These are phyloP conservation scores for Tangara arthus DNA, from an alignment of 2,797 vertebrate genomes.

Conservation along the genomic window DNA sequence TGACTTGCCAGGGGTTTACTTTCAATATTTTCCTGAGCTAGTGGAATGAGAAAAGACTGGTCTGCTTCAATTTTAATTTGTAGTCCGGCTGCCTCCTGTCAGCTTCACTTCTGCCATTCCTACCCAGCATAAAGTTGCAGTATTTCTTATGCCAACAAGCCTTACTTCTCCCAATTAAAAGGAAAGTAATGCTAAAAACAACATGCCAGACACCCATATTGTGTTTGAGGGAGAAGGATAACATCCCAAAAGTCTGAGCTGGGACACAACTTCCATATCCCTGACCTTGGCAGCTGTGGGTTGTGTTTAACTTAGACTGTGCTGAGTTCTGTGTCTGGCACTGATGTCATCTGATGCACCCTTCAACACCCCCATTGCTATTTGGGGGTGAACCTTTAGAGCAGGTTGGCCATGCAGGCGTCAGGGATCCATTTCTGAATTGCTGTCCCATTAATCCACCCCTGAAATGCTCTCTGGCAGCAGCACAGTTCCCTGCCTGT, in stretches of 20 bases:
- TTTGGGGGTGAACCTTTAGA: not conserved
- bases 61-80: constrained; percentile 61
- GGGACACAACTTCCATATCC: not conserved
- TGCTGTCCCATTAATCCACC: not conserved
- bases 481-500: not conserved
- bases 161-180: not conserved
- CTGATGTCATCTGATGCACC: not conserved
- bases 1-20: constrained; percentile 52
- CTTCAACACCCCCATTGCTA: not conserved
- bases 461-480: not conserved
- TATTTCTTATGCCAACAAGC: constrained; percentile 9
- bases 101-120: not conserved
- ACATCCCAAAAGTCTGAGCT: not conserved
- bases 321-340: not conserved
- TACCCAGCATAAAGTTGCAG: not conserved
- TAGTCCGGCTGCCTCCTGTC: constrained; percentile 8
- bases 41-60: constrained; percentile 55
- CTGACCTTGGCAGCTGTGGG: fast-evolving
- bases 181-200: not conserved
- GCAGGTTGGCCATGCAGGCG: not conserved
- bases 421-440: not conserved
- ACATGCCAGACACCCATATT: not conserved
- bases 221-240: not conserved
- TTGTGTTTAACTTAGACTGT: not conserved
- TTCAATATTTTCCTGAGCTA: constrained; percentile 46